Evolutionary conservation across 2,888 invertebrate species (phyloP).

Genomic region (Lasioglossum zephyrum): DNA sequence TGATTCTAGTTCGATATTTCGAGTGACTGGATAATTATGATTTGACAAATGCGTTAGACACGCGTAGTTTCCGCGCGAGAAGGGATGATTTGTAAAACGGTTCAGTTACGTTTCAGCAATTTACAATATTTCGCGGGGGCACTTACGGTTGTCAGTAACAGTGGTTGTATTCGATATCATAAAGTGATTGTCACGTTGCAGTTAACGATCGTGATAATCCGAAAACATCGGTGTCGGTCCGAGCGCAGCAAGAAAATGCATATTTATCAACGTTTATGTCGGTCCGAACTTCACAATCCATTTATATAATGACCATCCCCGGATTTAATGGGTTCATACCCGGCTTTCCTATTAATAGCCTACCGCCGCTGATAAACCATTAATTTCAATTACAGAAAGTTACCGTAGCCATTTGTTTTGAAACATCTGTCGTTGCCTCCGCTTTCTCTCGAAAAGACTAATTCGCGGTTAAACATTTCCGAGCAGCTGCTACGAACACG

Average conservation of each 20-base stretch:
- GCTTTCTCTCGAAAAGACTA: constrained; percentile 56
- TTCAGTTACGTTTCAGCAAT: background rate
- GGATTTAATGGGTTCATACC: constrained; percentile 38
- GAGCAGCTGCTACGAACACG: constrained; percentile 56
- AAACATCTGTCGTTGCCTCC: constrained; percentile 64
- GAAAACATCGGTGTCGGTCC: constrained; percentile 17
- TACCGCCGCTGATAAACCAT: constrained; percentile 63
- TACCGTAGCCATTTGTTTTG: constrained; percentile 66
- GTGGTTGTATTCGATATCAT: constrained; percentile 6
- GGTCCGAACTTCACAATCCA: constrained; percentile 39
- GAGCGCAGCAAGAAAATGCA: constrained; percentile 9
- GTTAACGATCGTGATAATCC: constrained; percentile 19
- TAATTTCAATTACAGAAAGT: constrained; percentile 68
- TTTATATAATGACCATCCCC: constrained; percentile 48
- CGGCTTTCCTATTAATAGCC: constrained; percentile 59
- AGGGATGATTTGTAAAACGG: background rate
- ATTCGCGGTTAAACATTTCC: constrained; percentile 59
- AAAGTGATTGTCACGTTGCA: constrained; percentile 10
- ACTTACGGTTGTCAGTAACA: constrained; percentile 33
- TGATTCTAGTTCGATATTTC: background rate
- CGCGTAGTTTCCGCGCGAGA: background rate
- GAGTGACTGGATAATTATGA: background rate
- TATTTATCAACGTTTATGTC: constrained; percentile 46
- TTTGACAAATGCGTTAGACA: background rate
- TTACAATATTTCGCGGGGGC: constrained; percentile 7